phyloP scores from a whole-genome alignment of 92 coral and sea anemone genomes.

The Zoanthus gigantus region DNA sequence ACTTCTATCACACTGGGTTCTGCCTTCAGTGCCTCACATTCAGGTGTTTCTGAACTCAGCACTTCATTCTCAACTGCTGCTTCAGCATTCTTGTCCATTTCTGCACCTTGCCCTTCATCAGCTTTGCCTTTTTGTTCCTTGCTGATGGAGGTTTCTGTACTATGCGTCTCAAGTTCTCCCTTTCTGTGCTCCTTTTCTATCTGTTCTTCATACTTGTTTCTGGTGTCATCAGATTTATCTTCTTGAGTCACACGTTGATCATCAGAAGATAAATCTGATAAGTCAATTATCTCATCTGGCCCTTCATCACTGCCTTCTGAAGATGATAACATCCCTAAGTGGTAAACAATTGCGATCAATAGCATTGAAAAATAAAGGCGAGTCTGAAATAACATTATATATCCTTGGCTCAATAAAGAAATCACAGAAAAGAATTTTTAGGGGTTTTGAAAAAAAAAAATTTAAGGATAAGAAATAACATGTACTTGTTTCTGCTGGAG shows the following conservation, averaged over 20 bases:
- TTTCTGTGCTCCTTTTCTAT: conserved; percentile 18
- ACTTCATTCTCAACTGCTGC: conserved; percentile 8
- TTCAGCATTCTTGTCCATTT: background rate
- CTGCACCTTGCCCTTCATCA: background rate
- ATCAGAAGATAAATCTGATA: conserved; percentile 67
- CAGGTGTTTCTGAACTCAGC: conserved; percentile 5
- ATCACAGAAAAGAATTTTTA: no score
- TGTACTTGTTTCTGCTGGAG: no score
- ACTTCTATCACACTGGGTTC: background rate
- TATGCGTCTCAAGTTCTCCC: background rate
- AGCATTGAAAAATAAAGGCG: no score
- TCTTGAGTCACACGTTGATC: conserved; percentile 39
- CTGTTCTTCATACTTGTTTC: background rate
- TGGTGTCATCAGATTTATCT: background rate
- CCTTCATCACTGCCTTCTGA: conserved; percentile 81
- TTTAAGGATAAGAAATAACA: no score
- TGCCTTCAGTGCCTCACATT: background rate
- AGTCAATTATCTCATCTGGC: conserved; percentile 87
- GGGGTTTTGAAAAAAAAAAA: no score
- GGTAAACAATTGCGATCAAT: background rate
- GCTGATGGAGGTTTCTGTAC: background rate
- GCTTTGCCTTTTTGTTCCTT: background rate
- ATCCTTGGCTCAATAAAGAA: background rate
- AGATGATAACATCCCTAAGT: conserved; percentile 37
- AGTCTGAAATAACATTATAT: background rate